Conservation (phyloP, 2,797 vertebrate species). For the Lacerta viridis region DNA sequence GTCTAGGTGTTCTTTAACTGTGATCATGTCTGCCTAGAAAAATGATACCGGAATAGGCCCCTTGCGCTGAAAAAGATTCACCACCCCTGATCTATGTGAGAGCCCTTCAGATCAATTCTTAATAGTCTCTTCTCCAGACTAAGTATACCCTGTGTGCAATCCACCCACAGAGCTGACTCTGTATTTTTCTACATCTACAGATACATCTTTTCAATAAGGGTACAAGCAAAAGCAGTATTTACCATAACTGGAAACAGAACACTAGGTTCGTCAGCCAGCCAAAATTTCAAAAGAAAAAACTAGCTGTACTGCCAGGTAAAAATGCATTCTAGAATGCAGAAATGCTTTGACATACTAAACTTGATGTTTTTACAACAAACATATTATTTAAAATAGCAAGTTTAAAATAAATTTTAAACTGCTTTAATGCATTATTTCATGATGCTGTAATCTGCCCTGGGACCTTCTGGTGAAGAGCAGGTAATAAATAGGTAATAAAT, state of each 20-base stretch:
- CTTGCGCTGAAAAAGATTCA: too few species aligned
- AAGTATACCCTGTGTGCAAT: background rate
- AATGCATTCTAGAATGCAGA: background rate
- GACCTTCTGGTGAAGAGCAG: too few species aligned
- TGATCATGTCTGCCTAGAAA: too few species aligned
- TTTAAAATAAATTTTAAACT: constrained; percentile 7
- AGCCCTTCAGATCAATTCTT: background rate
- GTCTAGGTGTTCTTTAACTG: too few species aligned
- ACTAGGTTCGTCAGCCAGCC: background rate
- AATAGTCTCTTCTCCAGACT: background rate
- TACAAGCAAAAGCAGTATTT: background rate
- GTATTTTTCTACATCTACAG: background rate
- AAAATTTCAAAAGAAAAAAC: background rate
- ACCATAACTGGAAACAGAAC: background rate
- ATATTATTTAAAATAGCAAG: background rate
- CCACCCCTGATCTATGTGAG: background rate
- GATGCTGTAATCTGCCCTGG: too few species aligned
- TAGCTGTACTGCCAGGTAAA: background rate
- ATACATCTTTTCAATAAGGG: background rate
- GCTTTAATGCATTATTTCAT: too few species aligned
- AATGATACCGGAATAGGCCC: too few species aligned
- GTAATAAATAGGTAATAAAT: too few species aligned
- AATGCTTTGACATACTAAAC: background rate
- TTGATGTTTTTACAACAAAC: background rate
- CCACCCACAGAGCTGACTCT: background rate